Evolutionary conservation across 1,140 invertebrate genomes (phyloP), one percentile per base, ranked within the genome.

Genomic region (Rhagoletis pomonella): DNA sequence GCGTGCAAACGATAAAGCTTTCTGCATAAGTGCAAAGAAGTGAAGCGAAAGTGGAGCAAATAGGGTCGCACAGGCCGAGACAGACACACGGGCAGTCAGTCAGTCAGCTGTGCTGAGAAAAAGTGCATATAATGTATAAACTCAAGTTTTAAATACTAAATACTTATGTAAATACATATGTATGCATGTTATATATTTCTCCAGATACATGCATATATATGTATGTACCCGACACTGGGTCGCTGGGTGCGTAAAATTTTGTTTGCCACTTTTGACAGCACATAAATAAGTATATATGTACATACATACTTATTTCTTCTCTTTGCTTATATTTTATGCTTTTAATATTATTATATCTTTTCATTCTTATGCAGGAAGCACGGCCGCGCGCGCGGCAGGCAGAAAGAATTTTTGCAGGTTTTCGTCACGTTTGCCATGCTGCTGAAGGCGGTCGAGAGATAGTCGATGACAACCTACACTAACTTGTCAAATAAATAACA

Each of bases 401-500:
- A 55, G 73, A 17, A 81, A 50, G 73, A 5, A 50, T 55, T 81
- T 81, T 81, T 19, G 73, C 73, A 55, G 64, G 62, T 86, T 86
- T 86, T 86, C 86, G 47, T 86, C 86, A 86, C 86, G 86, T 86
- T 67, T 19, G 39, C 12, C 50, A 29, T 12, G 17, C 29, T 67
- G 69, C 69, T 42, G 69, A 77, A 44, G 29, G 69, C 69, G 44
- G 42, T 77, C 47, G 47, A 81, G 19, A 81, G 64, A 86, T 73
- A 47, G 67, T 14, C 67, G 67, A 44, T 42, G 62, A 64, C 60
- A 65, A 86, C 62, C 86, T 86, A 86, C 86, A 69, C 39, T 55
- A 86, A 86, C 44, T 86, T 86, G 60, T 69, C 62, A 86, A 86
- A 69, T 65, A 86, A 86, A 69, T 85, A 60, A 60, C 84, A 67